Evolutionary conservation across 2,888 invertebrate species (phyloP).

Genomic region (Hirtodrosophila histrioides): DNA sequence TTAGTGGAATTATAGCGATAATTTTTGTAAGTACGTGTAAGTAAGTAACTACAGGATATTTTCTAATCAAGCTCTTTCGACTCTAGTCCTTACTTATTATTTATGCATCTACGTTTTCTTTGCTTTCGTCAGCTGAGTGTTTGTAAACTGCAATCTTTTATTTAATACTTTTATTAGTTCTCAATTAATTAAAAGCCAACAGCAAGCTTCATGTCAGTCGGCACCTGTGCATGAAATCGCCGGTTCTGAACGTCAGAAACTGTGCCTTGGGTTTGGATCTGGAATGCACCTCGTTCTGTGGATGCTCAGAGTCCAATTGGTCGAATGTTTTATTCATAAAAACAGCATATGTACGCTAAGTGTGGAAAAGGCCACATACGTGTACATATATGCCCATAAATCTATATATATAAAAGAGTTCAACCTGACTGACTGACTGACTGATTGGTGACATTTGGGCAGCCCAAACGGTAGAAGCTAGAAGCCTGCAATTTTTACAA

Average conservation of each 20-base stretch:
- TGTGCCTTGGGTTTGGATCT: too few relatives aligned
- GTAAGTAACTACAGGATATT: not conserved
- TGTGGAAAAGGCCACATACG: constrained; percentile 21
- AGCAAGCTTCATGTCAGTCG: constrained; percentile 35
- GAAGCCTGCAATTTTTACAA: too few relatives aligned
- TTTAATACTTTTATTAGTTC: constrained; percentile 58
- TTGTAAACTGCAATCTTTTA: constrained; percentile 1
- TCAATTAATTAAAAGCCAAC: constrained; percentile 73
- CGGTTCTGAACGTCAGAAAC: not conserved
- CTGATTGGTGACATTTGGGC: too few relatives aligned
- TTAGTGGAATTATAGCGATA: too few relatives aligned
- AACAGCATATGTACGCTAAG: constrained; percentile 40
- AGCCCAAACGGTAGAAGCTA: too few relatives aligned
- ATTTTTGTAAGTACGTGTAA: too few relatives aligned
- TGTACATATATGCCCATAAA: too few relatives aligned
- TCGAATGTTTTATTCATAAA: constrained; percentile 66
- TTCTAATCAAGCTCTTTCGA: not conserved
- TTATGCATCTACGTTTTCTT: not conserved
- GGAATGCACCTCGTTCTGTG: too few relatives aligned
- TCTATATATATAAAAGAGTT: too few relatives aligned
- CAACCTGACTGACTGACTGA: too few relatives aligned
- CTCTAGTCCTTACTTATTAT: constrained; percentile 2
- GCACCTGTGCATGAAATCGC: constrained; percentile 23
- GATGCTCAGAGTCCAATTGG: not conserved
- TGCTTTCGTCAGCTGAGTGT: too few relatives aligned